phyloP scores from a whole-genome alignment of 2,113 vertebrate species.

The Rhynchomys soricoides region DNA sequence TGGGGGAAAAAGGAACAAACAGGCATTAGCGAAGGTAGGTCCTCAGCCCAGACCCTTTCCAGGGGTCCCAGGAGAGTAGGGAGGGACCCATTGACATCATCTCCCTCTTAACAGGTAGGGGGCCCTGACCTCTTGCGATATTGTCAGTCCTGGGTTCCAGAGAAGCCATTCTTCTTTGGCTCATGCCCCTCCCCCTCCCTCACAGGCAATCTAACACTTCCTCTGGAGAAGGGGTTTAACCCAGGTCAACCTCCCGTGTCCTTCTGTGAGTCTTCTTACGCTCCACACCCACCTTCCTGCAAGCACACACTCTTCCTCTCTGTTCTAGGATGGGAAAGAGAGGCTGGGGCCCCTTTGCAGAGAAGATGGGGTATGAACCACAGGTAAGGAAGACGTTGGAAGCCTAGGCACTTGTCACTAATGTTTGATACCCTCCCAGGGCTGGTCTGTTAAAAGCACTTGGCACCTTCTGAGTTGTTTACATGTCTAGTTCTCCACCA shows the following conservation, averaged over 20 bases:
- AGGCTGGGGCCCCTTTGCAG: not conserved
- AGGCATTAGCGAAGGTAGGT: slow-evolving; percentile 70
- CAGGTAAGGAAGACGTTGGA: not conserved
- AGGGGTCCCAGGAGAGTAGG: not conserved
- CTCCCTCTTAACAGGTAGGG: slow-evolving; percentile 5
- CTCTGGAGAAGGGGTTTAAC: not conserved
- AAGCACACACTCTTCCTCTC: not conserved
- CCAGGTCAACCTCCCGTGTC: not conserved
- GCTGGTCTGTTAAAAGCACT: slow-evolving; percentile 31
- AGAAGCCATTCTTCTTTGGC: not conserved
- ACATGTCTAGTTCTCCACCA: slow-evolving; percentile 9
- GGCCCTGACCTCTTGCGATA: not conserved
- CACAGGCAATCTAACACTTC: not conserved
- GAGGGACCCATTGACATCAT: slow-evolving; percentile 24
- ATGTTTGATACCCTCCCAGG: not conserved
- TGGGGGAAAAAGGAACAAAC: slow-evolving; percentile 61
- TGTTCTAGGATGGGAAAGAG: not conserved
- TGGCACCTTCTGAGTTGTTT: slow-evolving; percentile 61
- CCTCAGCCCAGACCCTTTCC: slow-evolving; percentile 44
- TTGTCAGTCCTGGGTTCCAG: not conserved
- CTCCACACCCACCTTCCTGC: not conserved
- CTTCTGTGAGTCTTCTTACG: not conserved
- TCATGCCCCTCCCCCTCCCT: not conserved
- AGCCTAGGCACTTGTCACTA: slow-evolving; percentile 27
- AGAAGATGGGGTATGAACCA: not conserved